These are phyloP conservation scores for Centropyge bicolor DNA, from an alignment of 2,797 vertebrate species.

Conservation along the genomic window DNA sequence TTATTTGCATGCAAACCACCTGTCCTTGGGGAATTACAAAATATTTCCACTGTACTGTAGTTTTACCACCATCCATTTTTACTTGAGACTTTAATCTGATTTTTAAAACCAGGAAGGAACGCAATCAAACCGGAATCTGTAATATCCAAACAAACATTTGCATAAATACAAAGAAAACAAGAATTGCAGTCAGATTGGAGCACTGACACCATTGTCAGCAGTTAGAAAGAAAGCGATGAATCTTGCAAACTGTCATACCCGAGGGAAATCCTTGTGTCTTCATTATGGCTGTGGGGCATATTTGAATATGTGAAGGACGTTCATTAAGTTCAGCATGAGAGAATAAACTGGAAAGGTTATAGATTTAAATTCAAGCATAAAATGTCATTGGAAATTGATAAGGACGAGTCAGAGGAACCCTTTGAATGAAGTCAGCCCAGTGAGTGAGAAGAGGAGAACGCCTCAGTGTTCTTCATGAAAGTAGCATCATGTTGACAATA, in stretches of 20 bases:
- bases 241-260: conserved; percentile 72
- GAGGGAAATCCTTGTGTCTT: conserved; percentile 80
- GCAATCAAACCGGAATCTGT: conserved; percentile 82
- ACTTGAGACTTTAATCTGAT: conserved; percentile 82
- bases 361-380: conserved; percentile 71
- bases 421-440: conserved; percentile 34
- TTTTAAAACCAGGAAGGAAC: conserved; percentile 82
- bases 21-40: conserved; percentile 80
- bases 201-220: conserved; percentile 72
- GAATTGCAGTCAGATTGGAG: conserved; percentile 78
- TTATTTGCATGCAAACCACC: conserved; percentile 84
- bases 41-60: conserved; percentile 72
- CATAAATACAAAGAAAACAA: conserved; percentile 86
- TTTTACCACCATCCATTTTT: conserved; percentile 77
- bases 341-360: conserved; percentile 76
- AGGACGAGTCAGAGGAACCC: conserved; percentile 62
- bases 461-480: conserved; percentile 5
- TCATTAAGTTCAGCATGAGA: conserved; percentile 77
- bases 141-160: conserved; percentile 86
- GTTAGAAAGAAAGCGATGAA: conserved; percentile 68
- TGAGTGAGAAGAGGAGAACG: conserved; percentile 12
- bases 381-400: conserved; percentile 76
- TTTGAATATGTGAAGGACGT: conserved; percentile 83
- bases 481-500: conserved; percentile 9
- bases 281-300: conserved; percentile 76